Evolutionary conservation across 1,140 invertebrate species (phyloP).

Genomic region (Oncopodura yosiiana): DNA sequence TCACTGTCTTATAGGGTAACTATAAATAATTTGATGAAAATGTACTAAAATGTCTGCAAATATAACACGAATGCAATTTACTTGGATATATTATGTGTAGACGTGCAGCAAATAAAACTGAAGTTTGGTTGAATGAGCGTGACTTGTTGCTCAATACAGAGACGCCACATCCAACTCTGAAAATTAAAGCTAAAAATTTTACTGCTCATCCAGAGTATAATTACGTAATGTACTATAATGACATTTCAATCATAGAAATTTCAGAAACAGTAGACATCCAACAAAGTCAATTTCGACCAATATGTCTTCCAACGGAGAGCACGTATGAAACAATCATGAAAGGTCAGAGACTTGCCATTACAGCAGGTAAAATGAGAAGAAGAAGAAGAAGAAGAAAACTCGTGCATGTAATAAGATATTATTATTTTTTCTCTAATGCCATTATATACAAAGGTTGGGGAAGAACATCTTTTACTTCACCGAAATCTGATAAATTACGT

Average conservation of each 20-base stretch:
- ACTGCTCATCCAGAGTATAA: slow-evolving; percentile 25
- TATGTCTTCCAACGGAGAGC: slow-evolving; percentile 20
- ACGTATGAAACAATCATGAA: background rate
- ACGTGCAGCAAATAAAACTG: slow-evolving; percentile 10
- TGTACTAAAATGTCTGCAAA: background rate
- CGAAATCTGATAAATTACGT: slow-evolving; percentile 19
- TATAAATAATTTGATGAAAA: background rate
- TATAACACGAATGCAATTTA: background rate
- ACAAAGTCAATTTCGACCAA: slow-evolving; percentile 13
- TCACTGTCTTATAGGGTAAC: slow-evolving; percentile 21
- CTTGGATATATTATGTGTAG: background rate
- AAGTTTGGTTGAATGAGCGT: slow-evolving; percentile 27
- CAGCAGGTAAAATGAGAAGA: background rate
- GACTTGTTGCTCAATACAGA: slow-evolving; percentile 16
- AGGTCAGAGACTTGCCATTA: background rate
- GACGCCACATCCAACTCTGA: slow-evolving; percentile 8
- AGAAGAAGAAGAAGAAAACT: too few relatives aligned
- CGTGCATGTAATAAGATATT: too few relatives aligned
- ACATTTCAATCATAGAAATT: slow-evolving; percentile 18
- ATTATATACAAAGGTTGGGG: slow-evolving; percentile 20
- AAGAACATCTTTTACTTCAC: slow-evolving; percentile 6
- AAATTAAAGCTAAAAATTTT: slow-evolving; percentile 18
- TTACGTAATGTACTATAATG: slow-evolving; percentile 18
- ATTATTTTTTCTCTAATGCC: too few relatives aligned
- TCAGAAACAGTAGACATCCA: slow-evolving; percentile 11